Conservation (phyloP, 2,113 vertebrate genomes). For the Cricetomys ansorgei region DNA sequence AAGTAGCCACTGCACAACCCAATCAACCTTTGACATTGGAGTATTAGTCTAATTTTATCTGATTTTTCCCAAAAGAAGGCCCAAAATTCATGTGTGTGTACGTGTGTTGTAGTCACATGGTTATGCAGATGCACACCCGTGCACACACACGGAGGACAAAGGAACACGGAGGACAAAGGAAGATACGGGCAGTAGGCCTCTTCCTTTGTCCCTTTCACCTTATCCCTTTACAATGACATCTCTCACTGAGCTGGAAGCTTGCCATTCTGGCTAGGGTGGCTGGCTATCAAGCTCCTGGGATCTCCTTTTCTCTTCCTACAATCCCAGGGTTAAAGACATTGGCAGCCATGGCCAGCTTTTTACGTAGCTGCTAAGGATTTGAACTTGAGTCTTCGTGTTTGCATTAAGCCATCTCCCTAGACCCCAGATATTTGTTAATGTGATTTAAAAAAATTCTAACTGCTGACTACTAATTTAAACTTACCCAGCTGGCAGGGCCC, state of each 20-base stretch:
- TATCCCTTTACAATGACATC: not conserved
- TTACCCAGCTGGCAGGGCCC: rapidly evolving
- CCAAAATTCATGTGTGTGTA: not conserved
- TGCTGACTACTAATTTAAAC: not conserved
- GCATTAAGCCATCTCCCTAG: not conserved
- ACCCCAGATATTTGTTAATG: not conserved
- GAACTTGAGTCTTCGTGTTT: not conserved
- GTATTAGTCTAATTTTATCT: not conserved
- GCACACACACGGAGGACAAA: not conserved
- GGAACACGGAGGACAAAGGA: not conserved
- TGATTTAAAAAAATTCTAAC: not conserved
- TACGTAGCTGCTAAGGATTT: no score
- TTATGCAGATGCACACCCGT: not conserved
- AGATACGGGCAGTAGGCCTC: not conserved
- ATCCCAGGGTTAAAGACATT: not conserved
- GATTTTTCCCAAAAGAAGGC: constrained; percentile 16
- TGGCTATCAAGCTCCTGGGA: not conserved
- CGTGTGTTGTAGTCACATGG: not conserved
- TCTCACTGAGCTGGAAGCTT: not conserved
- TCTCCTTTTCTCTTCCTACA: no score
- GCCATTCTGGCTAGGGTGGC: not conserved
- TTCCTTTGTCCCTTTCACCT: not conserved
- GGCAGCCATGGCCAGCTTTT: not conserved
- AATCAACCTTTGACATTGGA: not conserved
- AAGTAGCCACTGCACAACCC: not conserved